Conservation (phyloP, 2,797 vertebrate genomes). For the Diglossa cyanea region DNA sequence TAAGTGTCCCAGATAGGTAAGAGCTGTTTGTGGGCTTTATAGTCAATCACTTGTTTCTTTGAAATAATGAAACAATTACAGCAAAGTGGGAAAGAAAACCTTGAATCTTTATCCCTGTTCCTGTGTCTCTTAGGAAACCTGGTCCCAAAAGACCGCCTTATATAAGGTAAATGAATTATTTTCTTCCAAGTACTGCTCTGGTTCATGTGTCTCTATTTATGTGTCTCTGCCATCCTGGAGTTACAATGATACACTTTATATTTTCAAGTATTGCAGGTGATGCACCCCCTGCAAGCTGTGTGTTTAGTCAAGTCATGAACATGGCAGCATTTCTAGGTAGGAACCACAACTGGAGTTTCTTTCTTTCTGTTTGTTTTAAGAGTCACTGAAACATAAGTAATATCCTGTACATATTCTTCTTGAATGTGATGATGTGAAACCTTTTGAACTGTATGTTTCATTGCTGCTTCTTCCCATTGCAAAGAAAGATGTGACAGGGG, state of each 20-base stretch:
- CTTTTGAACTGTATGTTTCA: background rate
- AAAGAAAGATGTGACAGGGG: background rate
- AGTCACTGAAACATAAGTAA: background rate
- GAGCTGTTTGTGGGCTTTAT: constrained; percentile 4
- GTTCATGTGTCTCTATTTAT: background rate
- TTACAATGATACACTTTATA: constrained; percentile 30
- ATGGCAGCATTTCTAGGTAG: constrained; percentile 90
- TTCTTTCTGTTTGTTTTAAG: constrained; percentile 12
- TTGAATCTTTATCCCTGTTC: constrained; percentile 8
- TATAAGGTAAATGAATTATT: constrained; percentile 81
- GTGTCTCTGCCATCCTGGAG: background rate
- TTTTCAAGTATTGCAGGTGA: constrained; percentile 86
- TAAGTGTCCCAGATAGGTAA: constrained; percentile 83
- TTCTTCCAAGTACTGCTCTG: background rate
- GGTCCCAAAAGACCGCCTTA: constrained; percentile 82
- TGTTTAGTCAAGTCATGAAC: constrained; percentile 93
- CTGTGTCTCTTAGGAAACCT: constrained; percentile 66
- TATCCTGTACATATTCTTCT: background rate
- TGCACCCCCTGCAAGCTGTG: constrained; percentile 87
- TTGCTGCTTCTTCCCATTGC: background rate
- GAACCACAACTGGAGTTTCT: constrained; percentile 16
- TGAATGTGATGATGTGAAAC: background rate
- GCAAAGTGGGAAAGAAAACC: background rate
- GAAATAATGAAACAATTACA: background rate
- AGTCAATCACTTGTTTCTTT: background rate